phyloP scores from a whole-genome alignment of 1,140 invertebrate genomes.

The Cydia amplana region DNA sequence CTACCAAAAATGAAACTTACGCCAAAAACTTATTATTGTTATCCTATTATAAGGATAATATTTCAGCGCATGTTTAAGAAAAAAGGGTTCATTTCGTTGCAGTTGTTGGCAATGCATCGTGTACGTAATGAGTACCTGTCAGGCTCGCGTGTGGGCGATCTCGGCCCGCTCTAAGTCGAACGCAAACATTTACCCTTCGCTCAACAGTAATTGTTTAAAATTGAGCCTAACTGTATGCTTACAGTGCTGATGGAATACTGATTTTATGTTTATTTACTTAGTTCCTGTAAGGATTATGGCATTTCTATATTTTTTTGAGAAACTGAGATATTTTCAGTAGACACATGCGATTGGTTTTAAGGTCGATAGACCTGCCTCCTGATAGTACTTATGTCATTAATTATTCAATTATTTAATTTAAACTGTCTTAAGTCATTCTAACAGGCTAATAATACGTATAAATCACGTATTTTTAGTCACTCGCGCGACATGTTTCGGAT shows the following conservation, averaged over 20 bases:
- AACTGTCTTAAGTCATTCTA: too few species aligned
- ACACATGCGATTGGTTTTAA: too few species aligned
- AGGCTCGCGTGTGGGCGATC: constrained; percentile 72
- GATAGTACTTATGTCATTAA: too few species aligned
- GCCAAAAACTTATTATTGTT: too few species aligned
- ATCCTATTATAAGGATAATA: not conserved
- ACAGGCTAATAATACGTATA: too few species aligned
- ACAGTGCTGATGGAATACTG: not conserved
- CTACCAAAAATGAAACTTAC: too few species aligned
- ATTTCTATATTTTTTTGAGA: too few species aligned
- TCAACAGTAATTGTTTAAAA: constrained; percentile 77
- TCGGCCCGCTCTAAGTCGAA: constrained; percentile 64
- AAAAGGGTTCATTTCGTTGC: constrained; percentile 20
- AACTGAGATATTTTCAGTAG: too few species aligned
- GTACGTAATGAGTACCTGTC: constrained; percentile 76
- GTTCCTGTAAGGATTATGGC: not conserved
- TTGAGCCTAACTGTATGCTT: constrained; percentile 53
- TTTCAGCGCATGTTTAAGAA: not conserved
- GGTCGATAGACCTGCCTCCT: too few species aligned
- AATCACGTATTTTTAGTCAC: too few species aligned
- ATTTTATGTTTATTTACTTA: not conserved
- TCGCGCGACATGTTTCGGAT: too few species aligned
- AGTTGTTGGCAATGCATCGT: constrained; percentile 49
- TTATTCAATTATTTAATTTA: too few species aligned
- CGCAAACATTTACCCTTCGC: constrained; percentile 75